These are phyloP conservation scores for Zosterops lateralis DNA, from an alignment of 2,113 vertebrate genomes.

Conservation along the genomic window DNA sequence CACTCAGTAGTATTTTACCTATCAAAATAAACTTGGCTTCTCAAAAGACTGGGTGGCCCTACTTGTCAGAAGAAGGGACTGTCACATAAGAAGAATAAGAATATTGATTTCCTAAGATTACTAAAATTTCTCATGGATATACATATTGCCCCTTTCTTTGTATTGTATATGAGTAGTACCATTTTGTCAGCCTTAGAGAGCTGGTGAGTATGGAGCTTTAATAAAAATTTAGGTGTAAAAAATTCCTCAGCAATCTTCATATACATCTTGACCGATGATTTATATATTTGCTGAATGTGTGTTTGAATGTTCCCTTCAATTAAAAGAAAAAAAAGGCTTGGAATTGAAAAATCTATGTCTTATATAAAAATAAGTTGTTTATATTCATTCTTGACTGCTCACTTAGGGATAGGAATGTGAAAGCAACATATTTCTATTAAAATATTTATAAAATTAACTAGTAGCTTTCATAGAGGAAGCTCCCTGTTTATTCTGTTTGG, in stretches of 20 bases:
- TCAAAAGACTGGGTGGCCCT: background rate
- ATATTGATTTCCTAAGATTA: background rate
- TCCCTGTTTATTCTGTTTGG: background rate
- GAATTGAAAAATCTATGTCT: background rate
- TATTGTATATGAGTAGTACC: background rate
- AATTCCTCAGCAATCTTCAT: background rate
- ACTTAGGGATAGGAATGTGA: background rate
- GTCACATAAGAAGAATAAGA: background rate
- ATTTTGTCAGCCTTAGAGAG: background rate
- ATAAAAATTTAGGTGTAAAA: background rate
- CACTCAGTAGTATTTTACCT: background rate
- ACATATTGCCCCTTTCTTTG: background rate
- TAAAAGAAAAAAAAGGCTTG: background rate
- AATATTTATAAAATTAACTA: constrained; percentile 32
- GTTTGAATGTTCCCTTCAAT: background rate
- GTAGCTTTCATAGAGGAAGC: constrained; percentile 26
- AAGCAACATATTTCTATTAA: background rate
- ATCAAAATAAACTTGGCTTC: background rate
- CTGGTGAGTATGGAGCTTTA: background rate
- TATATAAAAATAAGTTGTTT: background rate
- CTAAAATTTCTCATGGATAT: background rate
- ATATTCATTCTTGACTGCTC: background rate
- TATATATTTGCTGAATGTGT: background rate
- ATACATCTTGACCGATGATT: background rate
- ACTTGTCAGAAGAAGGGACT: background rate